Evolutionary conservation across 2,797 vertebrate genomes (phyloP).

Genomic region (Xiphorhynchus erythropygius): DNA sequence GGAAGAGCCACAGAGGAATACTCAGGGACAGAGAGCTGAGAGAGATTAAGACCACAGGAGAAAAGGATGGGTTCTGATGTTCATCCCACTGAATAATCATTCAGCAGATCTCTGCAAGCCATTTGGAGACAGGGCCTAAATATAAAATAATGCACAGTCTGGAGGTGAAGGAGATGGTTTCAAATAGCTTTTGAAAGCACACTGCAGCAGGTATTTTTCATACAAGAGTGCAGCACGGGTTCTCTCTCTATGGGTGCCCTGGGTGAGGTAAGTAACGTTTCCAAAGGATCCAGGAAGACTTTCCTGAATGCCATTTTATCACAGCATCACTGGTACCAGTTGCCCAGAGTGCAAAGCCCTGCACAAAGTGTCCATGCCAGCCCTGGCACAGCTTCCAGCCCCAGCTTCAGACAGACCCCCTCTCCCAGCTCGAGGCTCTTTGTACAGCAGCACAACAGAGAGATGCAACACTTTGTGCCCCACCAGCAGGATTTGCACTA

Average conservation of each 20-base stretch:
- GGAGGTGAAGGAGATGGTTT: background rate
- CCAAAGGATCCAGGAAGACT: background rate
- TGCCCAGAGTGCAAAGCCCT: background rate
- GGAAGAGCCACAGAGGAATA: background rate
- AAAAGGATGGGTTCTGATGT: conserved; percentile 7
- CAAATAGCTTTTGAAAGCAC: conserved; percentile 6
- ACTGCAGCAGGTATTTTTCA: background rate
- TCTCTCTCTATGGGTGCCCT: background rate
- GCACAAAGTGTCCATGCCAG: background rate
- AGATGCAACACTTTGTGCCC: background rate
- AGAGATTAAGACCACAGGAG: background rate
- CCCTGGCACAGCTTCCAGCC: background rate
- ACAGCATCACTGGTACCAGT: background rate
- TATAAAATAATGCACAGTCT: background rate
- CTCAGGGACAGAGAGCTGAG: background rate
- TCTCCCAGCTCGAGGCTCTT: background rate
- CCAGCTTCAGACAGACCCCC: background rate
- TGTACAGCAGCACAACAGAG: background rate
- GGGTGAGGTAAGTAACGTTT: background rate
- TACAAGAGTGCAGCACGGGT: background rate
- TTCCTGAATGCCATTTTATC: background rate
- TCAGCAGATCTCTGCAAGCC: background rate
- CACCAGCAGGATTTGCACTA: background rate
- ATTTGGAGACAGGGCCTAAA: background rate
- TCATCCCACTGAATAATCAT: background rate